Conservation (phyloP, 1,140 invertebrate species). For the Ceratosolen fusciceps region DNA sequence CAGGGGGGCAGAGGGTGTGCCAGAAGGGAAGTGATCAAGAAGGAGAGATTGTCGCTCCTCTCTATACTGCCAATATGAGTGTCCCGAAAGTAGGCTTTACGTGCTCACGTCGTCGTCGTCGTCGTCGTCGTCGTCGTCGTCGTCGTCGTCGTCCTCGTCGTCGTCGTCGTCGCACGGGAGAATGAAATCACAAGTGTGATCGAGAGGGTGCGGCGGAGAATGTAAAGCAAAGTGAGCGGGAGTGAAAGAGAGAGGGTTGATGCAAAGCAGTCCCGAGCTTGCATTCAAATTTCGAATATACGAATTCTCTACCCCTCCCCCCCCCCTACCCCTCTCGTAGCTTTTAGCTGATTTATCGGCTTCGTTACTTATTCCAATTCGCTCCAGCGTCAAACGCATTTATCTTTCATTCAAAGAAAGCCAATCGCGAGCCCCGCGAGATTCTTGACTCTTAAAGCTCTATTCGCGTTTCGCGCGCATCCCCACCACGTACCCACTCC, state of each 20-base stretch:
- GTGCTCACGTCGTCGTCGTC: no score
- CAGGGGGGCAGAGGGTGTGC: background rate
- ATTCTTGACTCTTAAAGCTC: slow-evolving; percentile 20
- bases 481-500: no score
- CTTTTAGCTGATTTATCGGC: slow-evolving; percentile 44
- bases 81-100: slow-evolving; percentile 24
- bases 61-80: slow-evolving; percentile 55
- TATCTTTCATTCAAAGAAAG: slow-evolving; percentile 21
- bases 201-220: background rate
- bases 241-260: background rate
- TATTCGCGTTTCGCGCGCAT: background rate
- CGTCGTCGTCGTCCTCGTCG: no score
- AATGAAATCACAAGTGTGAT: background rate
- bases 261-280: slow-evolving; percentile 41
- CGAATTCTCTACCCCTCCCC: slow-evolving; percentile 16
- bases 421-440: slow-evolving; percentile 7
- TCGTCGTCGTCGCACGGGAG: background rate
- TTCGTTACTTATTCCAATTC: slow-evolving; percentile 47
- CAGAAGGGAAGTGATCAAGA: background rate
- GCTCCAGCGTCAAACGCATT: slow-evolving; percentile 20
- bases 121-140: no score
- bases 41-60: slow-evolving; percentile 40
- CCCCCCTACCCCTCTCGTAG: no score
- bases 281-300: slow-evolving; percentile 45
- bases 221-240: background rate